Evolutionary conservation across 2,797 vertebrate genomes (phyloP), one percentile per base, ranked within the genome.

Genomic region (Thalassophryne amazonica): DNA sequence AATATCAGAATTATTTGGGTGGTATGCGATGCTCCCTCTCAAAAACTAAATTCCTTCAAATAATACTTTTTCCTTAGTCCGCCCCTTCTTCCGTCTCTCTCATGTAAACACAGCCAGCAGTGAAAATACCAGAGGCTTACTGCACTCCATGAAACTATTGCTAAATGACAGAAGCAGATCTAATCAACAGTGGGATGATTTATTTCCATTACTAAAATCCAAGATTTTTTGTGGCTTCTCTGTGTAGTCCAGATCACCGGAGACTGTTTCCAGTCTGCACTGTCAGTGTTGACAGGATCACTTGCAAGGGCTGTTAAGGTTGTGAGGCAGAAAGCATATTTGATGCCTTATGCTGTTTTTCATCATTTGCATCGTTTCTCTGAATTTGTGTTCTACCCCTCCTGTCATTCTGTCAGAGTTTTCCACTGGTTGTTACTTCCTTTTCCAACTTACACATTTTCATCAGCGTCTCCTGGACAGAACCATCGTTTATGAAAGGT

Each of bases 151-250:
- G 15, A 49, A 57, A 50, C 23, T 39, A 2, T 47, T 72, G 46
- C 40, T 71, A 61, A 46, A 58, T 57, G 32, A 30, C 19, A 3
- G 55, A 38, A 39, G 41, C 63, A 42, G 69, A 77, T 81, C 65
- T 62, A 54, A 67, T 80, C 77, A 80, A 80, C 63, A 81, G 36
- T 37, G 11, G 40, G 65, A 17, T 19, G 21, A 38, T 27, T 39
- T 51, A 7, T 60, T 78, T 71, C 69, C 40, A 22, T 58, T 47
- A 68, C 80, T 23, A 20, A 39, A 68, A 71, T 60, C 33, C 38
- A 59, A 46, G 28, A 33, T 42, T 65, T 68, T 58, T 49, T 54
- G 12, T 30, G 47, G 24, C 54, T 60, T 32, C 22, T 16, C n/a
- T 28, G 24, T 54, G 65, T 73, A 3, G 7, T 7, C 15, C 5